Evolutionary conservation across 1,140 invertebrate species (phyloP).

Genomic region (Drosophila kohkoa): DNA sequence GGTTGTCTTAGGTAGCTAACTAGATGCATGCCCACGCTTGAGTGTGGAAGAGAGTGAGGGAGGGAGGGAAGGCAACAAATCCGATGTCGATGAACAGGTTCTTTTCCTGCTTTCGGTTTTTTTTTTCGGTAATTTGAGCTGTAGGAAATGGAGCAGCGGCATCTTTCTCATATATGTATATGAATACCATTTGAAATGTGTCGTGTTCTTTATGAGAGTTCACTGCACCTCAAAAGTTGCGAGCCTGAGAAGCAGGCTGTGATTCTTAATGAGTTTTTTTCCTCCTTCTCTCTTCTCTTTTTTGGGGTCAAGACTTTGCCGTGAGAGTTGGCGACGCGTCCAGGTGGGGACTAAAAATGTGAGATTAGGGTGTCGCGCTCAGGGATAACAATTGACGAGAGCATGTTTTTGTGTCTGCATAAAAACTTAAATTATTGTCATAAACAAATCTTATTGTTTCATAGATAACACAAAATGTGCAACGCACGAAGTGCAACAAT

Average conservation of each 20-base stretch:
- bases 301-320: constrained; percentile 20
- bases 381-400: constrained; percentile 19
- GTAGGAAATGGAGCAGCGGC: constrained; percentile 72
- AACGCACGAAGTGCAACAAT: constrained; percentile 44
- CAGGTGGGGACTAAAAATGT: constrained; percentile 20
- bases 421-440: constrained; percentile 52
- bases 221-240: constrained; percentile 31
- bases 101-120: constrained; percentile 63
- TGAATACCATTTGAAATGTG: constrained; percentile 66
- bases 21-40: constrained; percentile 55
- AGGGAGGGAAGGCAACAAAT: constrained; percentile 20
- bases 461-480: constrained; percentile 51
- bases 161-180: constrained; percentile 51
- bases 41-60: background rate
- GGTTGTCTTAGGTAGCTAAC: constrained; percentile 17
- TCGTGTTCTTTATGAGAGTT: constrained; percentile 38
- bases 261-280: constrained; percentile 9
- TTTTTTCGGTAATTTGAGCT: constrained; percentile 73
- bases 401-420: background rate
- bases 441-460: constrained; percentile 60
- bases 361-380: background rate
- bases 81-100: constrained; percentile 67
- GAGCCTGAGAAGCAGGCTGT: constrained; percentile 23
- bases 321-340: constrained; percentile 22
- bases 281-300: too few relatives aligned